Conservation (phyloP, 1,140 invertebrate genomes). For the Drosophila cardini region DNA sequence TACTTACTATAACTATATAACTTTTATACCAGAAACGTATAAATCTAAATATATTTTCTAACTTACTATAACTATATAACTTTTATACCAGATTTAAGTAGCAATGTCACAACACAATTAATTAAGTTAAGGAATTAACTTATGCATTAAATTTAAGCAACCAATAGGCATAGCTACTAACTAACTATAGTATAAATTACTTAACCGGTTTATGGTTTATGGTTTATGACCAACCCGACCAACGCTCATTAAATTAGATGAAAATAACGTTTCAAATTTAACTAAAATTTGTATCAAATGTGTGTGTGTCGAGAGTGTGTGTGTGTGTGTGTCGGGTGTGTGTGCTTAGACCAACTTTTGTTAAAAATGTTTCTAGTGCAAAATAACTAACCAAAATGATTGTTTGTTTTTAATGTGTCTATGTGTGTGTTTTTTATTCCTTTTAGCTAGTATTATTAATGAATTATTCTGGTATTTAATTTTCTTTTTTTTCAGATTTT, state of each 20-base stretch:
- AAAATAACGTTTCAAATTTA: conserved; percentile 59
- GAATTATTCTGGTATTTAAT: conserved; percentile 18
- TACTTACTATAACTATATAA: no score
- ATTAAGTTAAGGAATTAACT: conserved; percentile 15
- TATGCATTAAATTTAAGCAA: conserved; percentile 40
- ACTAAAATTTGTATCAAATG: conserved; percentile 48
- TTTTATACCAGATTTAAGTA: background rate
- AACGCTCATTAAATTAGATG: conserved; percentile 70
- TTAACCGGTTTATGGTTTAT: conserved; percentile 73
- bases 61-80: no score
- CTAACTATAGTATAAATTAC: conserved; percentile 38
- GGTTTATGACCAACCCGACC: conserved; percentile 46
- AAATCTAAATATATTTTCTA: no score
- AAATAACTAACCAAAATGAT: conserved; percentile 59
- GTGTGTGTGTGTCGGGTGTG: conserved; percentile 45
- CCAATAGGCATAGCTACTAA: conserved; percentile 55
- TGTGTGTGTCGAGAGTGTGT: conserved; percentile 18
- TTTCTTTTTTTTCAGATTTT: conserved; percentile 25
- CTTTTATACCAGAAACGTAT: background rate
- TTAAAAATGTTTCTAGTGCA: conserved; percentile 54
- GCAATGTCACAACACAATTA: background rate
- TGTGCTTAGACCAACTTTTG: conserved; percentile 62
- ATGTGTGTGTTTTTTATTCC: conserved; percentile 42
- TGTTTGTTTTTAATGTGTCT: conserved; percentile 39
- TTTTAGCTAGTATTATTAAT: conserved; percentile 16